Evolutionary conservation across 2,113 vertebrate genomes (phyloP), one percentile per base, ranked within the genome.

Genomic region (Antidorcas marsupialis): DNA sequence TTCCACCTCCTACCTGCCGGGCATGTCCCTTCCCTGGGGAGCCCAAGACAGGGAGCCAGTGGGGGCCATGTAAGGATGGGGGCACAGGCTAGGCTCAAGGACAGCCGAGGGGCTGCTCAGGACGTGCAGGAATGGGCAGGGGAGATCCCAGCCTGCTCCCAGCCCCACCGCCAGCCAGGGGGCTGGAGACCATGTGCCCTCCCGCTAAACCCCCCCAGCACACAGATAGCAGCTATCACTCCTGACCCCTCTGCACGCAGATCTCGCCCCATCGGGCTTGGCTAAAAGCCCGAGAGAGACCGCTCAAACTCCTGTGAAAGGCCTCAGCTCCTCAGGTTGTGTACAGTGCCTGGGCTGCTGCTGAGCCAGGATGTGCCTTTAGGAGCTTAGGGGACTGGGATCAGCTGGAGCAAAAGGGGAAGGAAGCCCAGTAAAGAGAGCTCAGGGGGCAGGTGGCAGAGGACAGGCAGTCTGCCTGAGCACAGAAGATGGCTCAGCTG

Each of bases 71-170:
- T 0, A 12, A 16, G 17, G 11, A 16, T 4, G 16, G 9, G 50
- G 11, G 47, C 27, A 19, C n/a, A 2, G 1, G 43, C 19, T 2
- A 4, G 17, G 3, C 28, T 21, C 17, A 15, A 10, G 19, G 45
- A 74, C n/a, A 19, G 85, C 30, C 0, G 13, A 4, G 1, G 23
- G 17, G 76, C 59, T 43, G 39, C n/a, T 45, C 19, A 8, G 74
- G 9, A 88, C 1, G 1, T 14, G n/a, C 1, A 6, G 6, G 7
- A 57, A 25, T 0, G 2, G 39, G 67, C 67, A 71, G 10, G 36
- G 43, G 43, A 7, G 52, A 28, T 16, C 67, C 21, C 1, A n/a
- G 13, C 39, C 28, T 25, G 14, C 21, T 25, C 36, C 36, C 30
- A 5, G 53, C 79, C 39, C 33, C 79, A n/a, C 30, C 1, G 0